Percentiles rank a stretch among this genome's conserved stretches.
These are phyloP conservation scores for Apotomis turbidana DNA, from an alignment of 2,888 invertebrate genomes.

Conservation along the genomic window DNA sequence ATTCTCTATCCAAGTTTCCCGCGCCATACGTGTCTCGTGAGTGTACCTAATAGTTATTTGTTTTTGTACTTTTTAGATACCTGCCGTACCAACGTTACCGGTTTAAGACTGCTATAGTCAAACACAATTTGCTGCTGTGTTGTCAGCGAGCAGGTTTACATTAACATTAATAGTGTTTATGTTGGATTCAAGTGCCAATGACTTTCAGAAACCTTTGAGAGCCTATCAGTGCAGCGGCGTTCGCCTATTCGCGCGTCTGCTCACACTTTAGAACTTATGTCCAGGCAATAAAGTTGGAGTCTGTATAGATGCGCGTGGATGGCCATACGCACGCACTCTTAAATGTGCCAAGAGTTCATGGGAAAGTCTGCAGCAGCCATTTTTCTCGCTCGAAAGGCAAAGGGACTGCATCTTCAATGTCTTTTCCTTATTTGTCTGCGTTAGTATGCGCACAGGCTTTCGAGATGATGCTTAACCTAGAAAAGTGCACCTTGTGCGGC, in stretches of 20 bases:
- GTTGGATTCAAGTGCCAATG: constrained; percentile 18
- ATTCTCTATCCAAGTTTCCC: background rate
- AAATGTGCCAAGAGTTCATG: constrained; percentile 35
- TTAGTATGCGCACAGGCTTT: constrained; percentile 64
- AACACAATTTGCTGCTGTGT: background rate
- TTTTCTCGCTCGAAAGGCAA: constrained; percentile 45
- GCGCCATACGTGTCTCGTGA: background rate
- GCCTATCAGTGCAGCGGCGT: constrained; percentile 3
- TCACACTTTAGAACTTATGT: background rate
- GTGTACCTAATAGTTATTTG: background rate
- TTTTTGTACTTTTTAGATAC: background rate
- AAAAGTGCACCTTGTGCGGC: constrained; percentile 51
- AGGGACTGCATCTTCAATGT: constrained; percentile 56
- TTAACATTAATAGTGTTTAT: constrained; percentile 24
- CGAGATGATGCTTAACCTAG: constrained; percentile 66
- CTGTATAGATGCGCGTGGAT: background rate
- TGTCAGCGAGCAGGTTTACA: constrained; percentile 19
- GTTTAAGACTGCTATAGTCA: background rate
- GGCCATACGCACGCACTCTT: constrained; percentile 11
- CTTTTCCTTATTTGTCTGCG: constrained; percentile 61
- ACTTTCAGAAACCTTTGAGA: constrained; percentile 27
- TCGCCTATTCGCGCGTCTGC: constrained; percentile 21
- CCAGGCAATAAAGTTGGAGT: background rate
- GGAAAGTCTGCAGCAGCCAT: constrained; percentile 37
- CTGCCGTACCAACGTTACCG: background rate